Evolutionary conservation across 2,888 invertebrate genomes (phyloP), one percentile per base, ranked within the genome.

Genomic region (Cetonia aurata): DNA sequence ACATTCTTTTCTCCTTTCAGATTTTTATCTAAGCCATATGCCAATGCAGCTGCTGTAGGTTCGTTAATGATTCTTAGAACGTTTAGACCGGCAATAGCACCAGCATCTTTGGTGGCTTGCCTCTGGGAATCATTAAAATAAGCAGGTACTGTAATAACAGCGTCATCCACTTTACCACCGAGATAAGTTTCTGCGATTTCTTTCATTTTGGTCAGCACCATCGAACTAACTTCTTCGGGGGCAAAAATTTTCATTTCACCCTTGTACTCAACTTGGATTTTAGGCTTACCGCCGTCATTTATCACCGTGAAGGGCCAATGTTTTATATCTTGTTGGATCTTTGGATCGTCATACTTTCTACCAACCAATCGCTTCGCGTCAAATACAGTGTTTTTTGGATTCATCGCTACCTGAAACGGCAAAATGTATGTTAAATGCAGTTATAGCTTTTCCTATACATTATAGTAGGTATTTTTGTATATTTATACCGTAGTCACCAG

Each of bases 11-110:
- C 92, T 1, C 92, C 92, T 80, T 89, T 90, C 12, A 92, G 85
- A 78, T 92, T 89, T 83, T 92, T 93, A 80, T 93, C 92, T 56
- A 93, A 84, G 6, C 96, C 96, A 79, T 96, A 95, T 70, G 95
- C 94, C 71, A 95, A 86, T 50, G 95, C 95, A 17, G 95, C 95
- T 0, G 94, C 94, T 1, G 96, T 96, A 8, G 96, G 96, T 82
- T 96, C 96, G 82, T 96, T 95, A 76, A 96, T 94, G 73, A 96
- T 96, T 78, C 96, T 89, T 48, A 96, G 86, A 1, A 97, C 95
- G 83, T 96, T 96, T 31, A 97, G 83, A 0, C 93, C 96, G 19
- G 96, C 92, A 79, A 93, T 93, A 2, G 87, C 87, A 0, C 96
- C 96, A 10, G 96, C 95, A 84, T 96, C 96, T 85, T 96, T 96